Evolutionary conservation across 2,113 vertebrate species (phyloP), one percentile per base, ranked within the genome.

Genomic region (Oncorhynchus clarkii): DNA sequence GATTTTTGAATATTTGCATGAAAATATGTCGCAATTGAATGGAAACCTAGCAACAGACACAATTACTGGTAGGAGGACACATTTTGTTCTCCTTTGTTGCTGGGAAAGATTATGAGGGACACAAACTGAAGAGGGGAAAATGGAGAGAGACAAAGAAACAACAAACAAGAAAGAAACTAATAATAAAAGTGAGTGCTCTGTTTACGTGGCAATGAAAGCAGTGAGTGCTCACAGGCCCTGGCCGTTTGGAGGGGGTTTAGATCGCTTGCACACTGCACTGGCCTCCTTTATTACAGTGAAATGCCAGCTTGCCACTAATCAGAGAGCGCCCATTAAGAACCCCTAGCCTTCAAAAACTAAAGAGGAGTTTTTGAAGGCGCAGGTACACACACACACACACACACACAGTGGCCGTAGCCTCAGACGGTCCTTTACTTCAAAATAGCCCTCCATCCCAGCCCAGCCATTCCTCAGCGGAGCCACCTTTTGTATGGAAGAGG

Each of bases 201-300:
- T 60, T 60, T n/a, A 22, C 20, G n/a, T 60, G 59, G 59, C 6
- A 20, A 60, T 88, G 88, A 91, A 90, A 88, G 87, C 90, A 81
- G 84, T 91, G 84, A 84, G 89, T 86, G 90, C 45, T 16, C 81
- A 88, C 86, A 87, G 59, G 59, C 59, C n/a, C 16, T 14, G 18
- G 20, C 79, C 87, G 90, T 85, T 87, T 88, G 84, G 78, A 90
- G 88, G 92, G 90, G 91, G 90, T 92, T 94, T 93, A 93, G 91
- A 94, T 93, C 89, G 89, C 90, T 94, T 93, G 88, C 89, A 89
- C 86, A 84, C 91, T 92, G 88, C 91, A 87, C 90, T 92, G 87
- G 88, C 85, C 88, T 88, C 39, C 8, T 9, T 39, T 89, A 93
- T 91, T 90, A 85, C 86, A 88, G 86, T 67, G 86, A 92, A 93